Base-by-base conservation (phyloP, 2,113 vertebrate species). In the Dasyurus viverrinus region DNA sequence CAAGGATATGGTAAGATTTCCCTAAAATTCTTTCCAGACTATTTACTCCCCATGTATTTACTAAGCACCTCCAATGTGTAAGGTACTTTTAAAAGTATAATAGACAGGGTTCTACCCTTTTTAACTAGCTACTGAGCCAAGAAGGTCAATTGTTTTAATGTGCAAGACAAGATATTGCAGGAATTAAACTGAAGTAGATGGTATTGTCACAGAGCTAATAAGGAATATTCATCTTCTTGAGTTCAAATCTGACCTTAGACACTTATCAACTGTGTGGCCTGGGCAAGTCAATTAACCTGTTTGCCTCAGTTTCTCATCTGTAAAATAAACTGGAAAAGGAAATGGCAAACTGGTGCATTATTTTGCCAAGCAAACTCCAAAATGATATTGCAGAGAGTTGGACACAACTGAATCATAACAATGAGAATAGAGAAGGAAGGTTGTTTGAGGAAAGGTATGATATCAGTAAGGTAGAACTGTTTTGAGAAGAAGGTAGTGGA, bases 61-160 rank as follows among this genome's bases (percentile, higher is more conserved):
- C 92, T 46, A 84, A 54, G 22, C 23, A 96, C 52, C 24, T 52
- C 42, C 53, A 57, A 89, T 93, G 27, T 55, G 24, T 1, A 0
- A 14, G 68, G 68, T 84, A 14, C n/a, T 84, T 16, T 55, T 95
- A 57, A 57, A 90, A 53, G 47, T 53, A 46, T 36, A 16, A 54
- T 50, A n/a, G 47, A 96, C 68, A 26, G 46, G 30, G 52, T 68
- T 92, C 54, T 53, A 76, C 26, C 50, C n/a, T 93, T 90, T 54
- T 53, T 42, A 42, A 23, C 22, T n/a, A 42, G 19, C 68, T 84
- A 22, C 16, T 42, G 68, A n/a, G n/a, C 42, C 68, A 84, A 84
- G 54, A 54, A 54, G 68, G 14, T 76, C 60, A 76, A 16, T 36
- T n/a, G 16, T n/a, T n/a, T 76, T 76, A 84, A 84, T 8, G n/a